Conservation (phyloP, 2,113 vertebrate species). For the Petromus typicus region DNA sequence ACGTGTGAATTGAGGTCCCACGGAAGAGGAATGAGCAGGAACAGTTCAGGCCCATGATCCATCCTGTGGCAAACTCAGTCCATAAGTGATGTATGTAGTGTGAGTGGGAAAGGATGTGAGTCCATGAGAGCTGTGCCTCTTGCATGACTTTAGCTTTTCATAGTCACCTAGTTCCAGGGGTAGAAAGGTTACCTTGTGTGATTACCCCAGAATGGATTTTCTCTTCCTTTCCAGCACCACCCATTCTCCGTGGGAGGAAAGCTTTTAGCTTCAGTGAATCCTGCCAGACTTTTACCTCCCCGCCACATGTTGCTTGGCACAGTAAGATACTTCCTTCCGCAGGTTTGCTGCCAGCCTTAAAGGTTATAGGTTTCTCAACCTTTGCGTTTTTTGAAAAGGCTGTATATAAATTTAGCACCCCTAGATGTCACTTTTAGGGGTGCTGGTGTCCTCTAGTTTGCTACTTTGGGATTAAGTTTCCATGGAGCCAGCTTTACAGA, state of each 20-base stretch:
- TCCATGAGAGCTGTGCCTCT: background rate
- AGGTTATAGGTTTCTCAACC: background rate
- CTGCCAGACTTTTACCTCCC: background rate
- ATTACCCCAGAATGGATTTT: background rate
- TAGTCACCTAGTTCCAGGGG: background rate
- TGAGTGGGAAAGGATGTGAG: background rate
- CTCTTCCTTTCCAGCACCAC: background rate
- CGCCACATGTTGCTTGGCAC: background rate
- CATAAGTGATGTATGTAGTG: background rate
- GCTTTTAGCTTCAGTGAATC: background rate
- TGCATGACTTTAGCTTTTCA: background rate
- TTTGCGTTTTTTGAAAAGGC: background rate
- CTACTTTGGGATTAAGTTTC: background rate
- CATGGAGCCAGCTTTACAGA: background rate
- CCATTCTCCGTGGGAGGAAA: background rate
- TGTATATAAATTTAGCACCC: background rate
- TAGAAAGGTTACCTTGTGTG: background rate
- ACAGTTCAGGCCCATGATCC: background rate
- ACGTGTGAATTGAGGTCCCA: background rate
- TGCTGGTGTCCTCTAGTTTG: background rate
- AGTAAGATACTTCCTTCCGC: background rate
- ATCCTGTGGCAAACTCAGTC: background rate
- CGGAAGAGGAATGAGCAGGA: background rate
- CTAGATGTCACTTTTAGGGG: background rate
- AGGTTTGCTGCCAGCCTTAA: background rate